phyloP scores from a whole-genome alignment of 2,797 vertebrate genomes.

The Falco naumanni region DNA sequence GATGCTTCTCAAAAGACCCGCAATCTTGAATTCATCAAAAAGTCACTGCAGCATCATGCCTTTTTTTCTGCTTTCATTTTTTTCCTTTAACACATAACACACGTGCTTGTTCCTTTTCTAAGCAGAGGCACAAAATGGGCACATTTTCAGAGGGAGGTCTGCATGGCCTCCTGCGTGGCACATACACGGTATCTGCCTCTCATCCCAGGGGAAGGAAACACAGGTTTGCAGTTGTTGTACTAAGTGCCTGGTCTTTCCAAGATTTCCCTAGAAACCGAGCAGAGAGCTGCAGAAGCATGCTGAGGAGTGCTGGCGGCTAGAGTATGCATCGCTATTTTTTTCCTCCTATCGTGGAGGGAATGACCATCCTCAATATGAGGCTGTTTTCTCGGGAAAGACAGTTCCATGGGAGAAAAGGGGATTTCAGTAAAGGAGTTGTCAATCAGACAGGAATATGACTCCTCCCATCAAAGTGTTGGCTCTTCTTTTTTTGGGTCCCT shows the following conservation, averaged over 20 bases:
- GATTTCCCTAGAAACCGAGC: not conserved
- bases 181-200: no score
- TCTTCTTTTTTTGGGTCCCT: not conserved
- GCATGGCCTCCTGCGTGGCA: accelerated
- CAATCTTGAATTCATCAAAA: not conserved
- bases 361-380: not conserved
- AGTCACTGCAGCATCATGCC: not conserved
- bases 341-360: not conserved
- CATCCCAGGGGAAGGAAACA: accelerated
- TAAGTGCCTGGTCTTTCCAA: not conserved
- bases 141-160: not conserved
- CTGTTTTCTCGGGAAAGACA: not conserved
- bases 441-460: not conserved
- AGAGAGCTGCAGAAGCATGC: not conserved
- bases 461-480: not conserved
- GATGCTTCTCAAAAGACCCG: not conserved
- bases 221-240: not conserved
- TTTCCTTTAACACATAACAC: not conserved
- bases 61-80: not conserved
- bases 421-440: not conserved
- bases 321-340: not conserved
- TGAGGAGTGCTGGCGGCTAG: not conserved
- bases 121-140: not conserved
- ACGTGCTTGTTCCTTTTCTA: not conserved
- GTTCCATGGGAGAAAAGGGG: not conserved